phyloP scores from a whole-genome alignment of 2,797 vertebrate species.

The Avahi laniger region DNA sequence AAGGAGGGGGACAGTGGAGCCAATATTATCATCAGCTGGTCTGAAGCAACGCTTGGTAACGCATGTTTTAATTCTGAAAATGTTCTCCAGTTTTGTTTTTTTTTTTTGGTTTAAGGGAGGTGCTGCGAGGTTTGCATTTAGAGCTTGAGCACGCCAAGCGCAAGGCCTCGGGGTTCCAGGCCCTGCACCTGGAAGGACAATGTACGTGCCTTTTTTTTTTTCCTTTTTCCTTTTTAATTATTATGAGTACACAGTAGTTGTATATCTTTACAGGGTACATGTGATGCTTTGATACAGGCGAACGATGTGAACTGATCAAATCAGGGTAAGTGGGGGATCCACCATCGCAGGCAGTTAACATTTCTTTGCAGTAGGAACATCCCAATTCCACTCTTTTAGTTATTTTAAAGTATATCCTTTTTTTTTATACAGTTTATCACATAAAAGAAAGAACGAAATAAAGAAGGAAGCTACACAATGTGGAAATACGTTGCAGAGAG shows the following conservation, averaged over 20 bases:
- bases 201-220: too few species aligned
- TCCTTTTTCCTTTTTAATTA: too few species aligned
- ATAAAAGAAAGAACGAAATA: too few species aligned
- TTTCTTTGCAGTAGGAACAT: too few species aligned
- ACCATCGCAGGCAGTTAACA: too few species aligned
- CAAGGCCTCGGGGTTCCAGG: background rate
- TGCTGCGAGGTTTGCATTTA: background rate
- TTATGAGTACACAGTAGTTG: too few species aligned
- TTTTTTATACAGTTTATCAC: too few species aligned
- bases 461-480: too few species aligned
- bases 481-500: too few species aligned
- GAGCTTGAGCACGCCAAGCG: background rate
- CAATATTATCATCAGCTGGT: background rate
- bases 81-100: background rate
- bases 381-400: too few species aligned
- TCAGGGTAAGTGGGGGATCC: background rate
- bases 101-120: background rate
- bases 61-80: background rate
- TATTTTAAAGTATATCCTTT: too few species aligned
- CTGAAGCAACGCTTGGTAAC: background rate
- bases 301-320: background rate
- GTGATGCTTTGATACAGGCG: background rate
- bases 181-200: background rate
- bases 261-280: too few species aligned
- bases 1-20: background rate